Evolutionary conservation across 2,797 vertebrate genomes (phyloP).

Genomic region (Pseudomugil gertrudae): DNA sequence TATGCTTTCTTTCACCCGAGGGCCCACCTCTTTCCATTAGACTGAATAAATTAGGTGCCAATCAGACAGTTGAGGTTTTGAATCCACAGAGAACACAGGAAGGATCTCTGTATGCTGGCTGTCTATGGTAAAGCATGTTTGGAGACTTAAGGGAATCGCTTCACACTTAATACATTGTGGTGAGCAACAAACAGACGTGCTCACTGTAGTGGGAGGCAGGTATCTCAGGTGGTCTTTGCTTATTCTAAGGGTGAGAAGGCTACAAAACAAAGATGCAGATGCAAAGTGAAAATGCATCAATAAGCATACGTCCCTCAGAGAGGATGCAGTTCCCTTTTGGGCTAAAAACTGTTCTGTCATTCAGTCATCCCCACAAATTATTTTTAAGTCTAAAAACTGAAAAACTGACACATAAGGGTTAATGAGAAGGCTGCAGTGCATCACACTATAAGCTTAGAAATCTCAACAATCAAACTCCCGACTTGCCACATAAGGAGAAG

Average conservation of each 20-base stretch:
- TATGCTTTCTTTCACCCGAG: constrained; percentile 41
- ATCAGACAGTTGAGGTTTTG: constrained; percentile 53
- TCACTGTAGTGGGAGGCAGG: constrained; percentile 32
- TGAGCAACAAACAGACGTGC: constrained; percentile 48
- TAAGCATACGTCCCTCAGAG: constrained; percentile 13
- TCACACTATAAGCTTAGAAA: not conserved
- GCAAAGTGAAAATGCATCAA: constrained; percentile 16
- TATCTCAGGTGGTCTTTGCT: constrained; percentile 36
- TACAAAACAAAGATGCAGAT: constrained; percentile 25
- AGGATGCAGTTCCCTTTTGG: constrained; percentile 1
- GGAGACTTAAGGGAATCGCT: constrained; percentile 44
- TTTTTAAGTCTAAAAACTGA: not conserved
- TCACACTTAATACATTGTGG: constrained; percentile 38
- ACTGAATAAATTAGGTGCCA: constrained; percentile 71
- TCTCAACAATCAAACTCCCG: not conserved
- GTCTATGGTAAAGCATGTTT: constrained; percentile 45
- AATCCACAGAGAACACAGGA: constrained; percentile 49
- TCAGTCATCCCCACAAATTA: constrained; percentile 11
- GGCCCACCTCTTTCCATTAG: constrained; percentile 67
- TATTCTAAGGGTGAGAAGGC: constrained; percentile 38
- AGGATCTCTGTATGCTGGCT: constrained; percentile 39
- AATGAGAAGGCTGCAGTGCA: not conserved
- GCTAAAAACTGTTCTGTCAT: not conserved
- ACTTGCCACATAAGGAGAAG: not conserved
- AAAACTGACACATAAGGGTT: not conserved